Percentiles rank a stretch among this genome's conserved stretches.
phyloP scores from a whole-genome alignment of 2,888 invertebrate genomes.

The Strigamia maritima region DNA sequence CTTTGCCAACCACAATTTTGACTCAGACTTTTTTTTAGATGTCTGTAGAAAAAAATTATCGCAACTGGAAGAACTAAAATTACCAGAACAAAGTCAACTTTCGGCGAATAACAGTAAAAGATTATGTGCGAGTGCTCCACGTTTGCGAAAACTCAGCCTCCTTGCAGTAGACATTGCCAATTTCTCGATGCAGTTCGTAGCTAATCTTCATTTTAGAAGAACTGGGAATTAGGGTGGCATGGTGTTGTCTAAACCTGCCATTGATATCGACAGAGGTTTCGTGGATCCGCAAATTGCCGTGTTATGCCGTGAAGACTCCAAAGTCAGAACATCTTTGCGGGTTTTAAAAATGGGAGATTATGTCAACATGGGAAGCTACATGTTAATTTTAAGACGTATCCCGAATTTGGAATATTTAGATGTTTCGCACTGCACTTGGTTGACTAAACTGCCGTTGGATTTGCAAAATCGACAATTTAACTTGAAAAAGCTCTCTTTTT shows the following conservation, averaged over 20 bases:
- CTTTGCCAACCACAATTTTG: neutral
- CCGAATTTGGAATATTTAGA: neutral
- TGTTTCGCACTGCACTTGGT: neutral
- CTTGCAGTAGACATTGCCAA: neutral
- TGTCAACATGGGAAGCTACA: neutral
- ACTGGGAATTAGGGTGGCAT: neutral
- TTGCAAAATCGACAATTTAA: neutral
- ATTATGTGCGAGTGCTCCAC: neutral
- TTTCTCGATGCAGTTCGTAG: neutral
- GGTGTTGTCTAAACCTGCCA: neutral
- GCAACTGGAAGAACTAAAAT: neutral
- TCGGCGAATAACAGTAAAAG: neutral
- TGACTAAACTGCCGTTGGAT: neutral
- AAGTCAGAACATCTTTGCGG: neutral
- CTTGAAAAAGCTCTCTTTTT: neutral
- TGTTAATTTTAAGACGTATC: neutral
- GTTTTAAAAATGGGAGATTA: neutral
- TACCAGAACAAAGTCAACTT: neutral
- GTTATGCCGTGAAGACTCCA: neutral
- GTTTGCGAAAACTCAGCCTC: neutral
- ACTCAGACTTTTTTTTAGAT: neutral
- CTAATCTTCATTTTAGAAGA: neutral
- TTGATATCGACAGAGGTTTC: neutral
- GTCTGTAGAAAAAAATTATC: neutral
- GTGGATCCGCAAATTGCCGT: neutral